These are phyloP conservation scores for Bufotes viridis DNA, from an alignment of 2,797 vertebrate genomes.

Conservation along the genomic window DNA sequence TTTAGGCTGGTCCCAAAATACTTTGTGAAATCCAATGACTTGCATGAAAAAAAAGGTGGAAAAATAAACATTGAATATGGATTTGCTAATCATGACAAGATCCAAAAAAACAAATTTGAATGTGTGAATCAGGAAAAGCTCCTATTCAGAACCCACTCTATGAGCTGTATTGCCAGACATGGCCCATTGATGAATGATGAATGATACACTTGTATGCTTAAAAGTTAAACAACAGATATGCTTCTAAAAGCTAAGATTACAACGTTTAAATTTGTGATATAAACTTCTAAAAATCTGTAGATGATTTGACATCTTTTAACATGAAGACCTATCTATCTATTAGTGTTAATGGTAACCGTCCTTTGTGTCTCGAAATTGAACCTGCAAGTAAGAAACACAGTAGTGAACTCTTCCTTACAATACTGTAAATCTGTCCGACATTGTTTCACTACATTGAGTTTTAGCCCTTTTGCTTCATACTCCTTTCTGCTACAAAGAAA, in stretches of 20 bases:
- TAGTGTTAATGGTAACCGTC: background rate
- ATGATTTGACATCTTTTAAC: background rate
- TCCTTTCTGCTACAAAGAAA: background rate
- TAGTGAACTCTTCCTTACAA: background rate
- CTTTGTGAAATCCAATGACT: background rate
- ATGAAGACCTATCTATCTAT: no score
- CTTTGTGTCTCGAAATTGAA: background rate
- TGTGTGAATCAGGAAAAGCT: background rate
- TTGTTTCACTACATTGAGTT: background rate
- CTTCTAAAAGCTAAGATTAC: no score
- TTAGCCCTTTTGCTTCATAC: background rate
- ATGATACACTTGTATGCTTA: no score
- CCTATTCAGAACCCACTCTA: background rate
- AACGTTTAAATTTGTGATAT: background rate
- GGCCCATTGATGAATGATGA: background rate
- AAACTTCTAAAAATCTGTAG: background rate
- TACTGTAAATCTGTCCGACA: background rate
- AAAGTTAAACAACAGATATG: no score
- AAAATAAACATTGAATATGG: background rate
- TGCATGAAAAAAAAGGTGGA: background rate
- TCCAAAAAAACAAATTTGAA: background rate
- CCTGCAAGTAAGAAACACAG: background rate
- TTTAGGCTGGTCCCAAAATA: constrained; percentile 24
- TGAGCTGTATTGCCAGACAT: background rate
- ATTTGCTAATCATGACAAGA: background rate